These are phyloP conservation scores for Ptilodon capucinus DNA, from an alignment of 2,888 invertebrate genomes.

Conservation along the genomic window DNA sequence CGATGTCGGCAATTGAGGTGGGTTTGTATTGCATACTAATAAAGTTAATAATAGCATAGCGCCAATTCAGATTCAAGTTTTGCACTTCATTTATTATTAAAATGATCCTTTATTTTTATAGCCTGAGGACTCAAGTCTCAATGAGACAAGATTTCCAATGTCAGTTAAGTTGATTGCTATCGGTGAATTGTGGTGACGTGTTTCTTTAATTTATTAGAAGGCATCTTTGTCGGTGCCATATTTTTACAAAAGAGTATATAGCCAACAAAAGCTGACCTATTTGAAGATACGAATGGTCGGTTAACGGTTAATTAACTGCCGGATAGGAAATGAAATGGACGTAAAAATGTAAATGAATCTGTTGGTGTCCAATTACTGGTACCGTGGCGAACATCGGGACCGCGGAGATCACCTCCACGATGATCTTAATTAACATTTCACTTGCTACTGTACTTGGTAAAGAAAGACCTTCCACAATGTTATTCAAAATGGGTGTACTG, in stretches of 20 bases:
- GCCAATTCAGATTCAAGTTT: not conserved
- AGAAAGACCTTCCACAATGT: too few relatives aligned
- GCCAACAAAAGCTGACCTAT: not conserved
- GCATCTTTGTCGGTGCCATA: too few relatives aligned
- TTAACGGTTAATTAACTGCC: conserved; percentile 46
- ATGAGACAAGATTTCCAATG: not conserved
- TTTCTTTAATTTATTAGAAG: too few relatives aligned
- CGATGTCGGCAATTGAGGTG: not conserved
- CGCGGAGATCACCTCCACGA: conserved; percentile 65
- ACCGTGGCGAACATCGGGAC: conserved; percentile 42
- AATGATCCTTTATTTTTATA: not conserved
- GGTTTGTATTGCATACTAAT: not conserved
- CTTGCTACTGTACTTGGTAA: conserved; percentile 62
- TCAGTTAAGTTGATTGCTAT: not conserved
- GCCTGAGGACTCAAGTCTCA: not conserved
- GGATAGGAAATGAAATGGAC: conserved; percentile 41
- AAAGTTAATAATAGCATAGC: not conserved
- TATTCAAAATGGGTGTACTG: too few relatives aligned
- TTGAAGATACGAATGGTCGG: not conserved
- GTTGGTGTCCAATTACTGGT: conserved; percentile 61
- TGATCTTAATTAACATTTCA: conserved; percentile 76
- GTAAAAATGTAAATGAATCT: conserved; percentile 61
- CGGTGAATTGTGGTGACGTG: too few relatives aligned
- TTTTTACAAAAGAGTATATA: too few relatives aligned
- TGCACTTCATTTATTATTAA: not conserved